These are phyloP conservation scores for Sebastes trivittatus DNA, from an alignment of 2,797 vertebrate species.

Conservation along the genomic window DNA sequence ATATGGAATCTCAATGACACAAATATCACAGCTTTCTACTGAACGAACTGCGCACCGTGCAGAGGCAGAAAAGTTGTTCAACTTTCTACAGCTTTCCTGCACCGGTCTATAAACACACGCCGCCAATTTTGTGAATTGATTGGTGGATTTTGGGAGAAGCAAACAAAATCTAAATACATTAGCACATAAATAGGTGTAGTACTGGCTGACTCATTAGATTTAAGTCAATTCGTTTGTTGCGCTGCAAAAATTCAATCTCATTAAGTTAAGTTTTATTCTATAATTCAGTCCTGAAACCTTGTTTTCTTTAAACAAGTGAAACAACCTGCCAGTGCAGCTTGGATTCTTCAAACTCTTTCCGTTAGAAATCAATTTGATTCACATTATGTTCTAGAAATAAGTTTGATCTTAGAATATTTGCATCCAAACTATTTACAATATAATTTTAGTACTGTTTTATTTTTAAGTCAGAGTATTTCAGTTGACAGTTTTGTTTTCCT, in stretches of 20 bases:
- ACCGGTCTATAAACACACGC: background rate
- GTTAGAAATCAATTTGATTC: background rate
- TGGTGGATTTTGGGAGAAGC: background rate
- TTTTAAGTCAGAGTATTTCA: background rate
- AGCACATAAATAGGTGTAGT: background rate
- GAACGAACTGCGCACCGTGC: slow-evolving; percentile 10
- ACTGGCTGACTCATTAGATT: background rate
- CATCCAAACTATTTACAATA: background rate
- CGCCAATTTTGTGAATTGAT: background rate
- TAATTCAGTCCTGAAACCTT: background rate
- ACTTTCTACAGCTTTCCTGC: slow-evolving; percentile 18
- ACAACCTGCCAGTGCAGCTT: background rate
- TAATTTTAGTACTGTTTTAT: background rate
- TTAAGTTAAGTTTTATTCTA: background rate
- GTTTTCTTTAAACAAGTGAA: background rate
- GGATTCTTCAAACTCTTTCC: background rate
- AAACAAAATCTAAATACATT: background rate
- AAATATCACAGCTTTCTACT: slow-evolving; percentile 52
- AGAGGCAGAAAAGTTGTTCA: slow-evolving; percentile 10
- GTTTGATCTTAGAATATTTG: background rate
- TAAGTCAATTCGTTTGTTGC: too few relatives aligned
- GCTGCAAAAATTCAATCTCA: background rate
- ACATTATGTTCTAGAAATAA: background rate
- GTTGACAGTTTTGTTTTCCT: background rate
- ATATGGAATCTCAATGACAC: slow-evolving; percentile 55